Conservation (phyloP, 2,113 vertebrate species). For the Martes martes region DNA sequence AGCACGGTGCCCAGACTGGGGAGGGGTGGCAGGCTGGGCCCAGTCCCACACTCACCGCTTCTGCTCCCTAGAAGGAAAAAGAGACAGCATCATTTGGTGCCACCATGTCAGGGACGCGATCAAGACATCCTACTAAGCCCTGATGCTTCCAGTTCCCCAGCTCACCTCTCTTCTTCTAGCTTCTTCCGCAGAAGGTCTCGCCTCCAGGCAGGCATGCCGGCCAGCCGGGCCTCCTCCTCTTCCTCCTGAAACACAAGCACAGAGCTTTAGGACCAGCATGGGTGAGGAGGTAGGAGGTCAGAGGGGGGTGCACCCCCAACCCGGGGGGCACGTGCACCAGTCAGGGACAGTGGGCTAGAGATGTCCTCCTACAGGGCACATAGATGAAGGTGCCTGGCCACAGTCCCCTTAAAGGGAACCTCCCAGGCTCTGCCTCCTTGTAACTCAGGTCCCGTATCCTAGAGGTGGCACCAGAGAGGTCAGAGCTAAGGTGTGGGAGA, state of each 20-base stretch:
- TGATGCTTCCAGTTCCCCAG: background rate
- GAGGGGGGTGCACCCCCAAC: background rate
- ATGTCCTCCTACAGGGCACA: background rate
- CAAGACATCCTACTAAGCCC: background rate
- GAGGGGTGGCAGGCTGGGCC: background rate
- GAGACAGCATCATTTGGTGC: background rate
- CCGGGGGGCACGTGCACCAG: background rate
- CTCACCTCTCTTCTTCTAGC: slow-evolving; percentile 95
- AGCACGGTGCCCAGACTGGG: background rate
- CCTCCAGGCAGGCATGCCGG: slow-evolving; percentile 96
- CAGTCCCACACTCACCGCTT: slow-evolving; percentile 90
- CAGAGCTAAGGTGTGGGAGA: background rate
- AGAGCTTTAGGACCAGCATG: background rate
- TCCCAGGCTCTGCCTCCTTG: background rate
- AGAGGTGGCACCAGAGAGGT: background rate
- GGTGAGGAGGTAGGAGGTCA: background rate
- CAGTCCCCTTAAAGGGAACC: too few relatives aligned
- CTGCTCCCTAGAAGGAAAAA: slow-evolving; percentile 87
- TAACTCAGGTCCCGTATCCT: background rate
- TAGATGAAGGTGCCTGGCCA: background rate
- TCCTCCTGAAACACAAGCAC: slow-evolving; percentile 85
- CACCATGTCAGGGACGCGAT: background rate
- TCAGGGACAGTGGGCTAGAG: background rate
- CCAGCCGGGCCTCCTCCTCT: slow-evolving; percentile 90
- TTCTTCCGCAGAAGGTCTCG: slow-evolving; percentile 98